Evolutionary conservation across 2,888 invertebrate genomes (phyloP), one percentile per base, ranked within the genome.

Genomic region (Drosophila meridiana): DNA sequence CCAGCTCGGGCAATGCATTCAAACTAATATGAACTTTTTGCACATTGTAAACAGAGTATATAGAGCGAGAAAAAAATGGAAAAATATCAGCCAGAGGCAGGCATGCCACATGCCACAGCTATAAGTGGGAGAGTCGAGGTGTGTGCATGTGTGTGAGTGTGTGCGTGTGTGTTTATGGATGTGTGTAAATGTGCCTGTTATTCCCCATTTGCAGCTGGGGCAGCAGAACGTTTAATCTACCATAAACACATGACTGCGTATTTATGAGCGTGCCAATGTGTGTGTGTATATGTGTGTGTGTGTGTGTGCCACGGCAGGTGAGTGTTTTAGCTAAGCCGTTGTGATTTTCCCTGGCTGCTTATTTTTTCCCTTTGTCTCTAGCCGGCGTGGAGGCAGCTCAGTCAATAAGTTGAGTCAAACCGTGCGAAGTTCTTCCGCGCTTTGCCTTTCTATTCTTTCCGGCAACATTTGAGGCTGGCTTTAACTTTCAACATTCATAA

Each of bases 191-290:
- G 62, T 74, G 66, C 62, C 69, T 64, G 69, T 76, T 83, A 76
- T 82, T 71, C 67, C 80, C 79, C 83, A 84, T 80, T 81, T 78
- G 72, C 84, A 79, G 87, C 69, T 81, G 73, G 73, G 72, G 72
- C 88, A 76, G 78, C 59, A 81, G 60, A 86, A 78, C 79, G 87
- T 78, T 85, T 88, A 85, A 85, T 88, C 89, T 88, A 80, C 72
- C 87, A 88, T 83, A 86, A 85, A 73, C 88, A 85, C 83, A 84
- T 80, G 86, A 83, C 82, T 66, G 69, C 47, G 78, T 86, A 85
- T 85, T 85, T 76, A 82, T 83, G 79, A 68, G 71, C 66, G 52
- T 56, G 55, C 53, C 11, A 34, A 58, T 34, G 20, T 53, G 67
- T 52, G 58, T 66, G 69, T 61, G 77, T 50, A 47, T 48, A 40